Percentiles rank a stretch among this genome's conserved stretches.
Evolutionary conservation across 1,140 invertebrate genomes (phyloP).

Genomic region (Steinernema feltiae): DNA sequence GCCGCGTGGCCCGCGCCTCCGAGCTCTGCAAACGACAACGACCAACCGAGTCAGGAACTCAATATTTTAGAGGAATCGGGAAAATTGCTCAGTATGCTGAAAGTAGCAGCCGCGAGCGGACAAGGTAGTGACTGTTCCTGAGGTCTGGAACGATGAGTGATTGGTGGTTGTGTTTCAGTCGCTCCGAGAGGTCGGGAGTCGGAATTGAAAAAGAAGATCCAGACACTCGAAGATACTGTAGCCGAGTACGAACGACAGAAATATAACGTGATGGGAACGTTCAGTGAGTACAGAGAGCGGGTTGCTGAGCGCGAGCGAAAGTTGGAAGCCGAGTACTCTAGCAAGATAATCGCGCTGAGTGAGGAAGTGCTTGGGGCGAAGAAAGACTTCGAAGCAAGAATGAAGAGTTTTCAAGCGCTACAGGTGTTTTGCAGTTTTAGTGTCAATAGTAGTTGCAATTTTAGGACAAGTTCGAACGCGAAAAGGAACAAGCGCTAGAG

Average conservation of each 20-base stretch:
- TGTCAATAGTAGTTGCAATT: too few relatives aligned
- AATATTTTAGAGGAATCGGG: constrained; percentile 28
- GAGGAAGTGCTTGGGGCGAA: constrained; percentile 55
- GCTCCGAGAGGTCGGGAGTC: constrained; percentile 43
- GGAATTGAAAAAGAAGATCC: constrained; percentile 52
- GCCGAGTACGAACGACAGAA: constrained; percentile 57
- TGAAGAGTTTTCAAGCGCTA: constrained; percentile 55
- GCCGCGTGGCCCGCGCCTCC: constrained; percentile 50
- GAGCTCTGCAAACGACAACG: not conserved
- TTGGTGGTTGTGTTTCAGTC: not conserved
- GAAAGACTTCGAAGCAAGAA: constrained; percentile 55
- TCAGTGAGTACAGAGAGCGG: constrained; percentile 53
- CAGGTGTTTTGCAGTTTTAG: too few relatives aligned
- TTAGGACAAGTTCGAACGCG: constrained; percentile 56
- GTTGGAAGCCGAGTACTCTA: constrained; percentile 55
- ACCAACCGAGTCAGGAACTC: not conserved
- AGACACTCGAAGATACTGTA: constrained; percentile 53
- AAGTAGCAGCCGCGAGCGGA: constrained; percentile 24
- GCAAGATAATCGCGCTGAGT: constrained; percentile 55
- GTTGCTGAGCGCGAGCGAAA: constrained; percentile 55
- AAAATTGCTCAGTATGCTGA: constrained; percentile 32
- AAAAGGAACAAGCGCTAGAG: constrained; percentile 55
- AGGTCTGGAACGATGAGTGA: not conserved
- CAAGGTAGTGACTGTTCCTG: constrained; percentile 19
- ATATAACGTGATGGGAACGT: constrained; percentile 55